Percentiles rank a stretch among this genome's conserved stretches.
phyloP scores from a whole-genome alignment of 2,888 invertebrate species.

The Cylloceria caligata region DNA sequence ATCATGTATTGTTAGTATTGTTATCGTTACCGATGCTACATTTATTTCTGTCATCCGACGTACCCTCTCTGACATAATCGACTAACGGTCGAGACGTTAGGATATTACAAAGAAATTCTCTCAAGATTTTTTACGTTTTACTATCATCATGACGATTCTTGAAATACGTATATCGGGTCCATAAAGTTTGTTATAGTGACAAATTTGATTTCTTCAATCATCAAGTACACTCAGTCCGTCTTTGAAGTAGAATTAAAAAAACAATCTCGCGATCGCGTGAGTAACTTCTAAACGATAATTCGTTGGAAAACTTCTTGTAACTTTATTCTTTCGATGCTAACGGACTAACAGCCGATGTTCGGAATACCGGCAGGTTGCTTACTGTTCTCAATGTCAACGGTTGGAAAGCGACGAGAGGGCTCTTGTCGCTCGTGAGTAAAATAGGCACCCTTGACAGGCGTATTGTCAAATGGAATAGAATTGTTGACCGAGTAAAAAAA shows the following conservation, averaged over 20 bases:
- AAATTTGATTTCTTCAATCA: not conserved
- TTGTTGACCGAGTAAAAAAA: not conserved
- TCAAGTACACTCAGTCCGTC: not conserved
- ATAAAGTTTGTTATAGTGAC: not conserved
- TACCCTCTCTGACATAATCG: not conserved
- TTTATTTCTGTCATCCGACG: not conserved
- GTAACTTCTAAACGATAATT: not conserved
- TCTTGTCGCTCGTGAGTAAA: not conserved
- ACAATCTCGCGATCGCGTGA: not conserved
- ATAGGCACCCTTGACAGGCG: not conserved
- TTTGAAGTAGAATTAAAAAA: not conserved
- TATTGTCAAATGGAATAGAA: slow-evolving; percentile 11
- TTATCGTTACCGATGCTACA: not conserved
- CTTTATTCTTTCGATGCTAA: not conserved
- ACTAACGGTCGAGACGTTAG: not conserved
- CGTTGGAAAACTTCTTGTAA: not conserved
- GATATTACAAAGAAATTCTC: no score
- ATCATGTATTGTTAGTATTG: not conserved
- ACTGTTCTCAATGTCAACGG: slow-evolving; percentile 10
- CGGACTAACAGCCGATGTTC: not conserved
- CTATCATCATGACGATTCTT: no score
- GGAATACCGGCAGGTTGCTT: slow-evolving; percentile 3
- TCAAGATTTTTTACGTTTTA: no score
- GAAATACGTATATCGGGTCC: not conserved
- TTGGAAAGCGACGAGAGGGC: not conserved